phyloP scores from a whole-genome alignment of 1,140 invertebrate genomes.

The Camponotus pennsylvanicus region DNA sequence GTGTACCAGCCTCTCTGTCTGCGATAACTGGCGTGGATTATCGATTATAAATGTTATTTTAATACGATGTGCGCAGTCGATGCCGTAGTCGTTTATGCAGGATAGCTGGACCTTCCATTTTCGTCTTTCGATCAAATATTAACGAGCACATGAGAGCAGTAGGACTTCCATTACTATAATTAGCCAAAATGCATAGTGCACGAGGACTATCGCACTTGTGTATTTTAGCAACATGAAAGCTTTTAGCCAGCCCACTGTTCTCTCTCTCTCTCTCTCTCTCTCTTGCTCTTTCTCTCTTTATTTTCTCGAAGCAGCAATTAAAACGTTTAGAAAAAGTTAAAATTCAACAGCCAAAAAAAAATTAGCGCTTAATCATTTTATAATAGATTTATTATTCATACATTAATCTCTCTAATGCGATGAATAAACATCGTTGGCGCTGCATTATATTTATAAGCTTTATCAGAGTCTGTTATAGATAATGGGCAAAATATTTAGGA shows the following conservation, averaged over 20 bases:
- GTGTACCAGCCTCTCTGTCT: neutral
- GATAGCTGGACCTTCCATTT: slow-evolving; percentile 31
- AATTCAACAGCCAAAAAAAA: neutral
- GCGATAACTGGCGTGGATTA: slow-evolving; percentile 10
- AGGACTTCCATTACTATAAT: slow-evolving; percentile 49
- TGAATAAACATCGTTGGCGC: too few relatives aligned
- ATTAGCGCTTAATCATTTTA: neutral
- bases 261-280: too few relatives aligned
- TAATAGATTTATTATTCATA: neutral
- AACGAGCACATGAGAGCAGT: neutral
- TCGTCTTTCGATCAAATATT: slow-evolving; percentile 55
- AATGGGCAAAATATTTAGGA: neutral
- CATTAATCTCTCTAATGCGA: too few relatives aligned
- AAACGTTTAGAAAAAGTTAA: neutral
- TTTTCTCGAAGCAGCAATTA: slow-evolving; percentile 15
- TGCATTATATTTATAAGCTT: too few relatives aligned
- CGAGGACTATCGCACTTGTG: slow-evolving; percentile 17
- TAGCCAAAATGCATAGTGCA: slow-evolving; percentile 40
- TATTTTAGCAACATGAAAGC: slow-evolving; percentile 41
- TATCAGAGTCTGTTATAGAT: neutral
- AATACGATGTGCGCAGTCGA: slow-evolving; percentile 2
- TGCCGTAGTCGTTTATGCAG: slow-evolving; percentile 1
- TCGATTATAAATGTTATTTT: slow-evolving; percentile 48
- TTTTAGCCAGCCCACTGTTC: slow-evolving; percentile 15
- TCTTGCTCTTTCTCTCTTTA: too few relatives aligned